A percentile compares a stretch with the other conserved stretches of the same genome.
These are phyloP conservation scores for Boloria euphrosyne DNA, from an alignment of 2,888 invertebrate species.

Conservation along the genomic window DNA sequence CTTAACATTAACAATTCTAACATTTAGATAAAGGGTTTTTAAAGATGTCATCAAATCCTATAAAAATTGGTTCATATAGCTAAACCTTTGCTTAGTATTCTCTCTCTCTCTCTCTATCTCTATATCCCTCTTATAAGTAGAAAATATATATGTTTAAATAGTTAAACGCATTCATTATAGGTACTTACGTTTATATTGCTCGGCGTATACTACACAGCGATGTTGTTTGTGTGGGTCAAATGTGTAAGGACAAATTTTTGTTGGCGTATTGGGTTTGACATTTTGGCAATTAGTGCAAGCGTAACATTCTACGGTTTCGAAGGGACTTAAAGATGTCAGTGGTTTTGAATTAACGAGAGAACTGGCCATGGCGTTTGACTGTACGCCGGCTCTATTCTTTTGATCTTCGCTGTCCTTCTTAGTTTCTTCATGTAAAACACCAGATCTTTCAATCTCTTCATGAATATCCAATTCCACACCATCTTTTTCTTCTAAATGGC, in stretches of 20 bases:
- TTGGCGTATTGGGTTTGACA: slow-evolving; percentile 47
- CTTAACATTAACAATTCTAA: too few relatives aligned
- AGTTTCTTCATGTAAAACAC: background rate
- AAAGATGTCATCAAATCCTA: too few relatives aligned
- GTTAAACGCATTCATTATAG: background rate
- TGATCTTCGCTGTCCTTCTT: background rate
- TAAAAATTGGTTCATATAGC: too few relatives aligned
- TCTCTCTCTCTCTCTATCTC: too few relatives aligned
- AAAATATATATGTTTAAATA: too few relatives aligned
- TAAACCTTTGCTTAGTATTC: too few relatives aligned
- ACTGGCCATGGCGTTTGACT: background rate
- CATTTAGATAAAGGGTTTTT: too few relatives aligned
- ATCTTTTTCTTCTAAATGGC: slow-evolving; percentile 5
- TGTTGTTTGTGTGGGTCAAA: slow-evolving; percentile 48
- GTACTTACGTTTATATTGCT: slow-evolving; percentile 60
- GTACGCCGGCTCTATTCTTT: background rate
- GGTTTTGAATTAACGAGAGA: background rate
- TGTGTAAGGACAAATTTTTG: slow-evolving; percentile 54
- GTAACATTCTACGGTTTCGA: slow-evolving; percentile 49
- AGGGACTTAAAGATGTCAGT: slow-evolving; percentile 21
- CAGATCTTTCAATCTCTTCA: background rate
- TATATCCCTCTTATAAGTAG: too few relatives aligned
- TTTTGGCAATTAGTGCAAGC: slow-evolving; percentile 59
- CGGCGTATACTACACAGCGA: slow-evolving; percentile 61
- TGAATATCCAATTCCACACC: background rate